These are phyloP conservation scores for Lasioglossum zephyrum DNA, from an alignment of 2,888 invertebrate genomes.

Conservation along the genomic window DNA sequence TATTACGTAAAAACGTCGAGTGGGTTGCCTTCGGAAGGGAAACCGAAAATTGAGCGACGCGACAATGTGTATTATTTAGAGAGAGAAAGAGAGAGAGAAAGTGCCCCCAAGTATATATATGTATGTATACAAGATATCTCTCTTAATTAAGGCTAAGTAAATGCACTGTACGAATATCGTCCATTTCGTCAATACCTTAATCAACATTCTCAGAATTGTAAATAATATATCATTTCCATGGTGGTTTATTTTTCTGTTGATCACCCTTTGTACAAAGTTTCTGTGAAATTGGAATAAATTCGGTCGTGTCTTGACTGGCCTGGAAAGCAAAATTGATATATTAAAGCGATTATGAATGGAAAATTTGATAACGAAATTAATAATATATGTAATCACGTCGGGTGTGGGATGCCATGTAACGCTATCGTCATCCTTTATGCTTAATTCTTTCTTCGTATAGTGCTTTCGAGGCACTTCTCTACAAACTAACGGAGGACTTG, in stretches of 20 bases:
- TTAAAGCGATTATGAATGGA: neutral
- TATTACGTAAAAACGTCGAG: no score
- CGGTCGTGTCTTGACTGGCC: conserved; percentile 75
- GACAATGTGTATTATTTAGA: no score
- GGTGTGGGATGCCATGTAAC: conserved; percentile 77
- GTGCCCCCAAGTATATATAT: no score
- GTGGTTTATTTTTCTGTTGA: conserved; percentile 78
- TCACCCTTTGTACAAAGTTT: conserved; percentile 73
- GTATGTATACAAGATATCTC: no score
- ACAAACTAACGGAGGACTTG: conserved; percentile 74
- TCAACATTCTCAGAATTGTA: conserved; percentile 52
- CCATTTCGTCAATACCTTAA: conserved; percentile 76
- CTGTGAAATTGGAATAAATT: conserved; percentile 77
- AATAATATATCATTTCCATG: conserved; percentile 80
- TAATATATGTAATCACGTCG: conserved; percentile 64
- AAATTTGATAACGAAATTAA: conserved; percentile 22
- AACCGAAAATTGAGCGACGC: no score
- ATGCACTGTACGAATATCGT: conserved; percentile 57
- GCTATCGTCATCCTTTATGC: conserved; percentile 78
- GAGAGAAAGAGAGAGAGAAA: no score
- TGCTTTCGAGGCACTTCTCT: conserved; percentile 80
- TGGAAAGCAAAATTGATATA: conserved; percentile 47
- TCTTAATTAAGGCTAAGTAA: conserved; percentile 53
- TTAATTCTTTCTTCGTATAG: conserved; percentile 78
- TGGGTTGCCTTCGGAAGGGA: no score